Evolutionary conservation across 2,113 vertebrate genomes (phyloP), one percentile per base, ranked within the genome.

Genomic region (Parus major): DNA sequence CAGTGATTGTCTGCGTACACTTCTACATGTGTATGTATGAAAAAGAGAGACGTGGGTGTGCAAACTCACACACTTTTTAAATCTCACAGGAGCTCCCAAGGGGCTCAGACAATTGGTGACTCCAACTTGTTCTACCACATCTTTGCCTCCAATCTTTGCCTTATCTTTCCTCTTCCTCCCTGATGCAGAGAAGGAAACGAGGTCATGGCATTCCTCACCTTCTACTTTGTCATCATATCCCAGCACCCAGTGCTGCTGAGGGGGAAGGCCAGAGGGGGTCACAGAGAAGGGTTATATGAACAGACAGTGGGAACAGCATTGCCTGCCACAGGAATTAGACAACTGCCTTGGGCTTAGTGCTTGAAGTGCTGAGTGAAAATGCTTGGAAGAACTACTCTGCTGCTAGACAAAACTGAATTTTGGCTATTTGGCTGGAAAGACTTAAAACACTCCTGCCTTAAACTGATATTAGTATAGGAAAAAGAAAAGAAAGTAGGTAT

Each of bases 21-120:
- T 49, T 53, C 27, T 18, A 69, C 31, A 5, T 0, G 0, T 9
- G 25, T 11, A 10, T 15, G 8, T 9, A 15, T 27, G 24, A 21
- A 81, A 70, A 35, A 13, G 16, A 72, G 39, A 50, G 16, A 31
- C 6, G 3, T 1, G 29, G 9, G 11, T 11, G 22, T 7, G 17
- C 55, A 68, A 56, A 69, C 27, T 35, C 55, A 39, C 29, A 27
- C 4, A 0, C 7, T n/a, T 65, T 41, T 28, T 28, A 63, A 59
- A 63, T n/a, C 21, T 68, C 75, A 18, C n/a, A 55, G 25, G 17
- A 42, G 15, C 31, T 85, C 55, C 42, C 52, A 18, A 14, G 21
- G 1, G 5, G 6, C 41, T 92, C 60, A 56, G 24, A 25, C 0
- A 0, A 31, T 33, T 42, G n/a, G 33, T 27, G 21, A 10, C 6